phyloP scores from a whole-genome alignment of 2,888 invertebrate species.

The Diabrotica balteata region DNA sequence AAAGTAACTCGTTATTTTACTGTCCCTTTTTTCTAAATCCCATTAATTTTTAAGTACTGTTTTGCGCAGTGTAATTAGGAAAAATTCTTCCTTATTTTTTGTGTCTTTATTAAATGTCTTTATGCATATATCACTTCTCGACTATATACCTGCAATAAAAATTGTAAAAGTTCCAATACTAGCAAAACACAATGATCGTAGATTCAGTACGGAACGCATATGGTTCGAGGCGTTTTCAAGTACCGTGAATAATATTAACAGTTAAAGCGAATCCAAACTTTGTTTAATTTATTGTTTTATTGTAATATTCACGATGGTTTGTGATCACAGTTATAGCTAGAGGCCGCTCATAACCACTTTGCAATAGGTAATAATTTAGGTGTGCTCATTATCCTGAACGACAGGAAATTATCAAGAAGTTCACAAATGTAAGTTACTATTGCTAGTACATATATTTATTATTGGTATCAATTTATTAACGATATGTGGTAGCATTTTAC shows the following conservation, averaged over 20 bases:
- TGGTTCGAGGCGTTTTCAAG: conserved; percentile 25
- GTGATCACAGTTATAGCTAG: conserved; percentile 23
- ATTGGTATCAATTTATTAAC: too few species aligned
- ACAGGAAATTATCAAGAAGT: background rate
- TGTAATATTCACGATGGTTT: conserved; percentile 24
- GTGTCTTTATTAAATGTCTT: too few species aligned
- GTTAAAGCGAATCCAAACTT: conserved; percentile 25
- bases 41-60: too few species aligned
- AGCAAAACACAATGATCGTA: conserved; percentile 3
- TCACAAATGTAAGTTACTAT: too few species aligned
- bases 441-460: too few species aligned
- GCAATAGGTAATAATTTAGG: conserved; percentile 18
- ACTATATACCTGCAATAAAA: background rate
- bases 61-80: too few species aligned
- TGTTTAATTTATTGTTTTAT: conserved; percentile 27
- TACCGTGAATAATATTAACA: conserved; percentile 24
- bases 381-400: conserved; percentile 12
- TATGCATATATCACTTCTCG: too few species aligned
- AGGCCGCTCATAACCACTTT: conserved; percentile 18
- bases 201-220: conserved; percentile 4
- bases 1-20: too few species aligned
- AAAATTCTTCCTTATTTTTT: too few species aligned
- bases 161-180: background rate
- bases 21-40: too few species aligned
- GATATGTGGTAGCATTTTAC: too few species aligned